Percentiles rank a stretch among this genome's conserved stretches.
Conservation (phyloP, 2,888 invertebrate genomes). For the Acronicta alni region DNA sequence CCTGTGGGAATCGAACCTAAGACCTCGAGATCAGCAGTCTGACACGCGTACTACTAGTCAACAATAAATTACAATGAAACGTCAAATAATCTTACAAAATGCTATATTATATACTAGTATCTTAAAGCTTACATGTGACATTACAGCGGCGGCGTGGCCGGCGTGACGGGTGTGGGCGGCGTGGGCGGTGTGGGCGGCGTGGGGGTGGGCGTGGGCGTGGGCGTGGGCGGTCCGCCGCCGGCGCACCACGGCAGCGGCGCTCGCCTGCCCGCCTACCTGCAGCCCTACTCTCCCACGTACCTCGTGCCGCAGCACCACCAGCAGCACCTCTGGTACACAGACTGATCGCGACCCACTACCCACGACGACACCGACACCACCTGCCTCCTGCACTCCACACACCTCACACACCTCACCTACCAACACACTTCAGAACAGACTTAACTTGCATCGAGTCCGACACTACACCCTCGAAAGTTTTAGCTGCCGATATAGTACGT, state of each 20-base stretch:
- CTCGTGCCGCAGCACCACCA: slow-evolving; percentile 84
- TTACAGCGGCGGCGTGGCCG: slow-evolving; percentile 61
- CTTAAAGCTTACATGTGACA: no score
- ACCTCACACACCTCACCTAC: no score
- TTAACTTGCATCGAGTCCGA: no score
- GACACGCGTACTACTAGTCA: no score
- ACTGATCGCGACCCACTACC: no score
- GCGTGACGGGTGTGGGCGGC: slow-evolving; percentile 78
- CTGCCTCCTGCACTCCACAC: not conserved
- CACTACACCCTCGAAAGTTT: not conserved
- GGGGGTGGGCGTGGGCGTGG: slow-evolving; percentile 90
- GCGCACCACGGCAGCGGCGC: slow-evolving; percentile 94
- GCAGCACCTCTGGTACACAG: slow-evolving; percentile 94
- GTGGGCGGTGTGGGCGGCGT: slow-evolving; percentile 79
- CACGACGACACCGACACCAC: not conserved
- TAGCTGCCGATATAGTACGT: slow-evolving; percentile 1
- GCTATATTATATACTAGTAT: no score
- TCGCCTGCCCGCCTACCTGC: slow-evolving; percentile 85
- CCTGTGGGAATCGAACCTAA: no score
- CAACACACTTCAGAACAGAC: no score
- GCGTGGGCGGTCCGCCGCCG: slow-evolving; percentile 92
- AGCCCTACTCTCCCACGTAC: slow-evolving; percentile 86
- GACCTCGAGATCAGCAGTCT: no score
- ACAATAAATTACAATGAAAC: no score
- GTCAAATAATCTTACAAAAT: no score